A percentile compares a stretch with the other conserved stretches of the same genome.
These are phyloP conservation scores for Cephus rjabovi DNA, from an alignment of 2,888 invertebrate genomes.

Conservation along the genomic window DNA sequence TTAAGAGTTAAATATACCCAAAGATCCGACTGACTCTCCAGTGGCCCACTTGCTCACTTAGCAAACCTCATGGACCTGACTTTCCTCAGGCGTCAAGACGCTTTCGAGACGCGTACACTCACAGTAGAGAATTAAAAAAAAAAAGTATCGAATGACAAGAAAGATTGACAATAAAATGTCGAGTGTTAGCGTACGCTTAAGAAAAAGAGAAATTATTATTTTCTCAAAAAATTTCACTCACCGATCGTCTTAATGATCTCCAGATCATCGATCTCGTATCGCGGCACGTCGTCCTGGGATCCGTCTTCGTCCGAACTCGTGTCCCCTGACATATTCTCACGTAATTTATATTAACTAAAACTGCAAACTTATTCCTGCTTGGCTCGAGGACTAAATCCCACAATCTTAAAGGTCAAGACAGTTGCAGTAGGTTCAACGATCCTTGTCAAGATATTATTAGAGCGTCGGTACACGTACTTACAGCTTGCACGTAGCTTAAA, in stretches of 20 bases:
- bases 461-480: conserved; percentile 22
- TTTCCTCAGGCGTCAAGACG: background rate
- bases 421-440: conserved; percentile 49
- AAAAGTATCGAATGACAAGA: no score
- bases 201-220: no score
- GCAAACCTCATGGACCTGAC: conserved; percentile 10
- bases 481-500: conserved; percentile 1
- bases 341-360: conserved; percentile 16
- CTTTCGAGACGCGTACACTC: no score
- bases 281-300: conserved; percentile 54
- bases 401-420: conserved; percentile 15
- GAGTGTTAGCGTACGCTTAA: no score
- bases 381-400: background rate
- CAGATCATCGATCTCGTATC: conserved; percentile 80
- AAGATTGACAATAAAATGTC: no score
- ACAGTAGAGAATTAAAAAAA: no score
- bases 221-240: conserved; percentile 67
- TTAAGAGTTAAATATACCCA: conserved; percentile 49
- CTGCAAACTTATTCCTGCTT: background rate
- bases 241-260: conserved; percentile 90
- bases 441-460: conserved; percentile 48
- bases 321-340: conserved; percentile 42
- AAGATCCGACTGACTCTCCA: conserved; percentile 44
- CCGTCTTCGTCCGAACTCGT: conserved; percentile 58
- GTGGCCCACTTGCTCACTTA: conserved; percentile 52